Conservation (phyloP, 2,113 vertebrate species). For the Dunckerocampus dactyliophorus region DNA sequence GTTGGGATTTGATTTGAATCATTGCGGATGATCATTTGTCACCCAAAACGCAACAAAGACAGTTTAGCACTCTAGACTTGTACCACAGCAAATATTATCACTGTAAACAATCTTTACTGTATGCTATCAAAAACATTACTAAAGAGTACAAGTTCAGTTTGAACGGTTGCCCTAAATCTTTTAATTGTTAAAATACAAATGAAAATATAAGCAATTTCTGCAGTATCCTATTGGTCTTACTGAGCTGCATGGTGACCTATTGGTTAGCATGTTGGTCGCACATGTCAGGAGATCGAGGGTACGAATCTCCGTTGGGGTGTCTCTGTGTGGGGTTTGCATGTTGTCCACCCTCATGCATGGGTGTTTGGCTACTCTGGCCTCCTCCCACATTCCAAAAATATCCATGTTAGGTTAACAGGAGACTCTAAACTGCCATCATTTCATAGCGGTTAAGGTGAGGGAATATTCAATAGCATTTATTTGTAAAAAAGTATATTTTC, state of each 20-base stretch:
- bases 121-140: not conserved
- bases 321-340: too few relatives aligned
- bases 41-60: not conserved
- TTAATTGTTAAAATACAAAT: slow-evolving; percentile 41
- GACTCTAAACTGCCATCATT: too few relatives aligned
- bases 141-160: not conserved
- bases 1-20: too few relatives aligned
- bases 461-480: not conserved
- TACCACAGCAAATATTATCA: not conserved
- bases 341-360: too few relatives aligned
- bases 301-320: too few relatives aligned
- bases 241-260: not conserved
- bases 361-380: too few relatives aligned
- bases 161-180: slow-evolving; percentile 17
- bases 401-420: too few relatives aligned
- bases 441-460: not conserved
- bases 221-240: not conserved
- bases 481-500: not conserved
- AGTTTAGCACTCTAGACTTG: not conserved
- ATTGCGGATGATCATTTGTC: not conserved
- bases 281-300: too few relatives aligned
- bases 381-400: too few relatives aligned
- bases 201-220: slow-evolving; percentile 18
- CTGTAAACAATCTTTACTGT: too few relatives aligned
- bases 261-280: too few relatives aligned